phyloP scores from a whole-genome alignment of 2,888 invertebrate species.

The Stomorhina lunata region DNA sequence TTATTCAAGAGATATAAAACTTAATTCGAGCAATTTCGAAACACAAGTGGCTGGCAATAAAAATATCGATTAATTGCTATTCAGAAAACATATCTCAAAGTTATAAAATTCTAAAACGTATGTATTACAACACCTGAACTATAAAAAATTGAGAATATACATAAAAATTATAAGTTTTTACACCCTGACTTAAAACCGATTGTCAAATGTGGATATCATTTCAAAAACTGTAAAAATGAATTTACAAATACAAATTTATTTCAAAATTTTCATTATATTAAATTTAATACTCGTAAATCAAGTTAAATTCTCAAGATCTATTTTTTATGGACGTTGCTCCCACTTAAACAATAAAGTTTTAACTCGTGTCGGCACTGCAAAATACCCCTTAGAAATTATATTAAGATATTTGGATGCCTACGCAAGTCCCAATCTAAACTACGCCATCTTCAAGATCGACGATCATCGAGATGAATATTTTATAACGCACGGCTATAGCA shows the following conservation, averaged over 20 bases:
- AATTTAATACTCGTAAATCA: constrained; percentile 12
- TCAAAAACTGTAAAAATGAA: constrained; percentile 1
- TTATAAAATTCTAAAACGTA: no score
- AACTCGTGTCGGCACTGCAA: constrained; percentile 15
- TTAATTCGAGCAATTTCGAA: background rate
- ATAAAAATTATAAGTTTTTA: no score
- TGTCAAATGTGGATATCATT: no score
- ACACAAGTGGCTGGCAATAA: background rate
- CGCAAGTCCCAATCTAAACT: background rate
- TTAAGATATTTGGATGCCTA: constrained; percentile 35
- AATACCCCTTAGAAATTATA: constrained; percentile 33
- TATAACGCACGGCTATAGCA: constrained; percentile 29
- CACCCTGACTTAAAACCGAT: no score
- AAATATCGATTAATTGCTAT: constrained; percentile 9
- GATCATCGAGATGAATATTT: constrained; percentile 19
- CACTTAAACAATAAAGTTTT: constrained; percentile 18
- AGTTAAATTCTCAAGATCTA: background rate
- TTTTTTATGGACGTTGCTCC: constrained; percentile 5
- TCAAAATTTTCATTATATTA: constrained; percentile 1
- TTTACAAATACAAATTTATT: no score
- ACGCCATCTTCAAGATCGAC: constrained; percentile 22
- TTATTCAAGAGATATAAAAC: background rate
- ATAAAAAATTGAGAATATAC: no score
- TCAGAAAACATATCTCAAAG: background rate
- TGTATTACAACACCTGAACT: no score